These are phyloP conservation scores for Alosa alosa DNA, from an alignment of 2,113 vertebrate species.

Conservation along the genomic window DNA sequence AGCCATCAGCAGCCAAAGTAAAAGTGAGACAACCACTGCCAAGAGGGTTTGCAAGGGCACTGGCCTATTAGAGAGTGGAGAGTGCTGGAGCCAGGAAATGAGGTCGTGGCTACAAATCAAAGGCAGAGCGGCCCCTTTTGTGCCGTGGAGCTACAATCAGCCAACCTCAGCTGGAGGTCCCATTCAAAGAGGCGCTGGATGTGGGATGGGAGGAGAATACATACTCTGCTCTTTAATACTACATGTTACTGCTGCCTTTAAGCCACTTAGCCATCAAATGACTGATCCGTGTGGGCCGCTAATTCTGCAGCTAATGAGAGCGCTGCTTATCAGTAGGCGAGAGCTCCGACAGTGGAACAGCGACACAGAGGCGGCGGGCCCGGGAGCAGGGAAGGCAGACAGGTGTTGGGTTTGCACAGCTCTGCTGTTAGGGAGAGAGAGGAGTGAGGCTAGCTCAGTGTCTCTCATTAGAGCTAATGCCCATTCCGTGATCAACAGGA, in stretches of 20 bases:
- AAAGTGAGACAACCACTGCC: not conserved
- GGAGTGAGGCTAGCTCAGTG: not conserved
- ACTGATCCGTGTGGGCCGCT: not conserved
- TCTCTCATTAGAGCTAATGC: not conserved
- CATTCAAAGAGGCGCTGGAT: not conserved
- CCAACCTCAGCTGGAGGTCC: not conserved
- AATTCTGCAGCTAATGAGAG: conserved; percentile 8
- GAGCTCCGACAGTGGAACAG: not conserved
- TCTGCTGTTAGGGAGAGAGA: not conserved
- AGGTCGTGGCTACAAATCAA: not conserved
- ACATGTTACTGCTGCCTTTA: conserved; percentile 10
- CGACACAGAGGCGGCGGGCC: not conserved
- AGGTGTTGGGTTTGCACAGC: not conserved
- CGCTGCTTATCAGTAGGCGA: not conserved
- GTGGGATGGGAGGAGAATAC: not conserved
- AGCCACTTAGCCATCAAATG: not conserved
- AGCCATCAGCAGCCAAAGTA: not conserved
- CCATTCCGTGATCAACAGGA: not conserved
- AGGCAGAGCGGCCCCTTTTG: not conserved
- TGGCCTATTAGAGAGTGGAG: not conserved
- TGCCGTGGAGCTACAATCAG: not conserved
- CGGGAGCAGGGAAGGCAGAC: not conserved
- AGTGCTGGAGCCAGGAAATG: not conserved
- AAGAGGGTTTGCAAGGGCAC: not conserved
- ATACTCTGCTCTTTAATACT: not conserved